Conservation (phyloP, 2,888 invertebrate genomes). For the Cantharis rustica region DNA sequence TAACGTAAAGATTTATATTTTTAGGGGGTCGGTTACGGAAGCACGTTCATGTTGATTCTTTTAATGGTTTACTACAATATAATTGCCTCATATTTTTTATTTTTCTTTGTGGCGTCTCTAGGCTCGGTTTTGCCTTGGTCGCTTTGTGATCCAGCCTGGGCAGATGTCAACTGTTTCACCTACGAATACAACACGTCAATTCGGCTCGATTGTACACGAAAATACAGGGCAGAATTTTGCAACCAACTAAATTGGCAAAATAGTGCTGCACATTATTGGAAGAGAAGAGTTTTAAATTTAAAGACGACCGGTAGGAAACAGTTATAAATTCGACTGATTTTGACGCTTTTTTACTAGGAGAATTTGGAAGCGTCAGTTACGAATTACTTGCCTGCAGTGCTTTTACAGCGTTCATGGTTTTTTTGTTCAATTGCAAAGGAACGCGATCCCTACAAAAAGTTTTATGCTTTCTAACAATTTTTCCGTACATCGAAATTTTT, state of each 20-base stretch:
- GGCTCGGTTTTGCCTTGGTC: slow-evolving; percentile 8
- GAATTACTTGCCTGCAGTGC: slow-evolving; percentile 2
- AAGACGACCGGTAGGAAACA: not conserved
- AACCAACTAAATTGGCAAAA: not conserved
- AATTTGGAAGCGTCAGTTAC: not conserved
- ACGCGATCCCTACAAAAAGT: slow-evolving; percentile 8
- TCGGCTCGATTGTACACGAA: not conserved
- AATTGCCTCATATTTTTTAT: slow-evolving; percentile 5
- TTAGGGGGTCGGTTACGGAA: slow-evolving; percentile 6
- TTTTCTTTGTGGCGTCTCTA: slow-evolving; percentile 1
- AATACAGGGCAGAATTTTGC: not conserved
- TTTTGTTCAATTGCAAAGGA: slow-evolving; percentile 15
- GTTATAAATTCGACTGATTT: not conserved
- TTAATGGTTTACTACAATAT: slow-evolving; percentile 11
- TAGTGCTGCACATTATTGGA: slow-evolving; percentile 11
- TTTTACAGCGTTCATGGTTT: not conserved
- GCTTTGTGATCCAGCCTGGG: slow-evolving; percentile 4
- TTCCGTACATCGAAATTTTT: slow-evolving; percentile 6
- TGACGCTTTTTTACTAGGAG: not conserved
- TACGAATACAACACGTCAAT: slow-evolving; percentile 3
- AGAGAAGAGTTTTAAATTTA: not conserved
- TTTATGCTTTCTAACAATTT: not conserved
- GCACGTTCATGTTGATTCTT: not conserved
- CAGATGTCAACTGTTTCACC: slow-evolving; percentile 8
- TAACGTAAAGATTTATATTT: not conserved